These are phyloP conservation scores for Boloria euphrosyne DNA, from an alignment of 2,888 invertebrate species.

Conservation along the genomic window DNA sequence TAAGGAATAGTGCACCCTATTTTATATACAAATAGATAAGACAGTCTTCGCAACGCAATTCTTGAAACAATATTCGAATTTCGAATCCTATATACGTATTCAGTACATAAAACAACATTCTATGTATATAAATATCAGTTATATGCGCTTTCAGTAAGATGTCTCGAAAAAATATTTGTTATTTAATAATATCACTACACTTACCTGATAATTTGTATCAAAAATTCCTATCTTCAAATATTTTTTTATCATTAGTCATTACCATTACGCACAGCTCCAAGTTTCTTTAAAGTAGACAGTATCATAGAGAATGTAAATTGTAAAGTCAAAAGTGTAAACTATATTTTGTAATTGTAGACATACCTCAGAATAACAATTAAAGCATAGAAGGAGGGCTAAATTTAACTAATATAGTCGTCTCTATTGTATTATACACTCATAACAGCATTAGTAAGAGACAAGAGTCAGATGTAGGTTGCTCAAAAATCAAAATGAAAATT, in stretches of 20 bases:
- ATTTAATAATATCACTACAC: slow-evolving; percentile 7
- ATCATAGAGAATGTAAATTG: too few species aligned
- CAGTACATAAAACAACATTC: slow-evolving; percentile 7
- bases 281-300: not conserved
- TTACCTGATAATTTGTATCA: slow-evolving; percentile 6
- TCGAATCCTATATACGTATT: slow-evolving; percentile 5
- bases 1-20: not conserved
- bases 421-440: too few species aligned
- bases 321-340: too few species aligned
- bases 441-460: too few species aligned
- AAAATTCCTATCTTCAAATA: slow-evolving; percentile 6
- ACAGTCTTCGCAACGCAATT: slow-evolving; percentile 24
- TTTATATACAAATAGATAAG: slow-evolving; percentile 22
- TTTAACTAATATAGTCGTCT: too few species aligned
- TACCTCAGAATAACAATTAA: too few species aligned
- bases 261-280: not conserved
- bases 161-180: not conserved
- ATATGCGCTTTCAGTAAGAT: slow-evolving; percentile 7
- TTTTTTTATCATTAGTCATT: slow-evolving; percentile 10
- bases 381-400: too few species aligned
- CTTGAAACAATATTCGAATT: slow-evolving; percentile 1
- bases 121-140: slow-evolving; percentile 13
- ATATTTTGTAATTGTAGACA: too few species aligned
- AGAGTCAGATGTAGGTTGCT: too few species aligned
- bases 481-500: too few species aligned